These are phyloP conservation scores for Aphidius colemani DNA, from an alignment of 2,888 invertebrate species.

Conservation along the genomic window DNA sequence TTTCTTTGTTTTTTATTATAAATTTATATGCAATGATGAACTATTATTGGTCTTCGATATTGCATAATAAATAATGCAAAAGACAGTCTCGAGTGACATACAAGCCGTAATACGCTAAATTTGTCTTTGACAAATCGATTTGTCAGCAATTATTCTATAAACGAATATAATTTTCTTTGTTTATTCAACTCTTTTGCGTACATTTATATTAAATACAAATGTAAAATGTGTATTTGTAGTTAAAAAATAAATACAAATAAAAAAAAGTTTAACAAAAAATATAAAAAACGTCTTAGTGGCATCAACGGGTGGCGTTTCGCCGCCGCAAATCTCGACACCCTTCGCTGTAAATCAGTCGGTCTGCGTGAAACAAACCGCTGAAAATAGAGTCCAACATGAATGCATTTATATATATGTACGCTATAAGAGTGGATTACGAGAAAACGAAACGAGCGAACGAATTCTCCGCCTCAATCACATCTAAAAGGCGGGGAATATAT, in stretches of 20 bases:
- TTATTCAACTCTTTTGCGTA: neutral
- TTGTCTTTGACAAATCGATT: too few relatives aligned
- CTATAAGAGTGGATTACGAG: neutral
- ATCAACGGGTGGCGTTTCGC: slow-evolving; percentile 5
- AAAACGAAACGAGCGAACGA: neutral
- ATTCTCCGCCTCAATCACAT: neutral
- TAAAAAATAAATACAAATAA: neutral
- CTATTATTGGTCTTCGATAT: too few relatives aligned
- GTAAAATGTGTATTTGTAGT: too few relatives aligned
- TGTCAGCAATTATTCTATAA: neutral
- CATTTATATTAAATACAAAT: neutral
- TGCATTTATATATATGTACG: neutral
- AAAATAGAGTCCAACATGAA: slow-evolving; percentile 17
- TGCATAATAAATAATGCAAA: too few relatives aligned
- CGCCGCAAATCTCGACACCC: slow-evolving; percentile 26
- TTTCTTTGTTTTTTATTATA: too few relatives aligned
- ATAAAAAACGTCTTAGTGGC: neutral
- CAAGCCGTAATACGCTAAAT: too few relatives aligned
- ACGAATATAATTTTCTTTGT: neutral
- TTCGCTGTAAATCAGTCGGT: slow-evolving; percentile 22
- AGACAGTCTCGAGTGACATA: too few relatives aligned
- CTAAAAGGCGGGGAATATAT: slow-evolving; percentile 16
- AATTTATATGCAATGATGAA: too few relatives aligned
- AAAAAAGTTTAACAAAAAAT: neutral
- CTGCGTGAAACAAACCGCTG: slow-evolving; percentile 19